phyloP scores from a whole-genome alignment of 1,140 invertebrate species.

The Drosophila parvula region DNA sequence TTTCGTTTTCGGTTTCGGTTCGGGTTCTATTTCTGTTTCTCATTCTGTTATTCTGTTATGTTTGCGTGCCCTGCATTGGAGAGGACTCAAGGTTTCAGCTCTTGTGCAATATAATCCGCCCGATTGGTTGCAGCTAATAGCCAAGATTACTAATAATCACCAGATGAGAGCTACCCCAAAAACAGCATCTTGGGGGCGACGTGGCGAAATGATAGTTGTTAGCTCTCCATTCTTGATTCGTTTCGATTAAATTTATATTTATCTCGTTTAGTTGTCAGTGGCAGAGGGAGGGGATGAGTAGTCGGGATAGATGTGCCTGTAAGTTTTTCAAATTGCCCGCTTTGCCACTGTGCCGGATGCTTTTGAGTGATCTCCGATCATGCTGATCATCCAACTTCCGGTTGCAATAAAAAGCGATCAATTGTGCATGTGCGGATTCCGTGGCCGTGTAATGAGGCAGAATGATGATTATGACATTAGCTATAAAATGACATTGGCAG shows the following conservation, averaged over 20 bases:
- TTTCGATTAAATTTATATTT: slow-evolving; percentile 2
- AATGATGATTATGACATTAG: slow-evolving; percentile 4
- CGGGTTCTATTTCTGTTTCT: slow-evolving; percentile 5
- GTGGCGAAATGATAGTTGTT: background rate
- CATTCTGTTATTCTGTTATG: background rate
- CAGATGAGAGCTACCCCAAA: background rate
- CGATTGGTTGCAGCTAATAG: slow-evolving; percentile 24
- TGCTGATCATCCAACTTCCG: slow-evolving; percentile 31
- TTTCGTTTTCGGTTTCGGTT: slow-evolving; percentile 6
- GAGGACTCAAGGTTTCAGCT: slow-evolving; percentile 15
- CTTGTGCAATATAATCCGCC: slow-evolving; percentile 13
- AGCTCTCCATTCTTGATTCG: background rate
- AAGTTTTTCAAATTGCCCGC: too few relatives aligned
- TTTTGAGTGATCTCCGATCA: background rate
- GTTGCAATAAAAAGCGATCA: slow-evolving; percentile 25
- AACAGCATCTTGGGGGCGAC: background rate
- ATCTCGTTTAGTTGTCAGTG: background rate
- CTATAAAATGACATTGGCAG: background rate
- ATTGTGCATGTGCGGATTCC: slow-evolving; percentile 9
- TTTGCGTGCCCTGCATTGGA: slow-evolving; percentile 44
- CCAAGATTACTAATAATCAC: slow-evolving; percentile 19
- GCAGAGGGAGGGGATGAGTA: too few relatives aligned
- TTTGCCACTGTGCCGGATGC: background rate
- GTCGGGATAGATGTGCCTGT: background rate
- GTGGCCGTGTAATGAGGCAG: background rate